Evolutionary conservation across 2,113 vertebrate species (phyloP), one percentile per base, ranked within the genome.

Genomic region (Hippopotamus amphibius): DNA sequence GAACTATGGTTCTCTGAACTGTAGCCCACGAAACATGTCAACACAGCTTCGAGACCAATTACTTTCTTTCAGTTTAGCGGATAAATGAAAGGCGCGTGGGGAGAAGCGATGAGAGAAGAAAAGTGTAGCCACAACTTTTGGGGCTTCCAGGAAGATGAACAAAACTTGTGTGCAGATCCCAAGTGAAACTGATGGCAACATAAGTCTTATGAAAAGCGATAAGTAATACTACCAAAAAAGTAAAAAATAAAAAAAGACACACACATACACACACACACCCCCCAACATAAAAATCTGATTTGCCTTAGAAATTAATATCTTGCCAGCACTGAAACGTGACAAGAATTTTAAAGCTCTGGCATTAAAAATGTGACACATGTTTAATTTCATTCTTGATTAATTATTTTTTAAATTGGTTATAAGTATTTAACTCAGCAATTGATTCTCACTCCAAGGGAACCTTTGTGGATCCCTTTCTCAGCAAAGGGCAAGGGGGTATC

Each of bases 1-100:
- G 79, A 93, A 95, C 80, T 48, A 59, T 63, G 92, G 71, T 96
- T 69, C 83, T 95, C 97, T 96, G 95, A 97, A 87, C 91, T 81
- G 55, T 24, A 91, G 91, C 91, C 93, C 91, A 77, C 9, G n/a
- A 86, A 93, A 88, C 92, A 96, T 82, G 92, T 95, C 97, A 97
- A 96, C 97, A 96, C 79, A 93, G 87, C 84, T 97, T 97, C 46
- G 15, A 96, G 92, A 93, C 90, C 95, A 96, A 96, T 97, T 96
- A 90, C 87, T 96, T 94, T 71, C 96, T 95, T 93, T 95, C 83
- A 50, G 95, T 72, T 80, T 55, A 71, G 92, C 0, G 21, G 83
- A 81, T 65, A 96, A 97, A 97, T 91, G 92, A 93, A 97, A 97
- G 97, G 90, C 48, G 26, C 1, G 3, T 77, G 92, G 74, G 71